Base-by-base conservation (phyloP, 2,888 invertebrate species). In the Cephus spinipes region DNA sequence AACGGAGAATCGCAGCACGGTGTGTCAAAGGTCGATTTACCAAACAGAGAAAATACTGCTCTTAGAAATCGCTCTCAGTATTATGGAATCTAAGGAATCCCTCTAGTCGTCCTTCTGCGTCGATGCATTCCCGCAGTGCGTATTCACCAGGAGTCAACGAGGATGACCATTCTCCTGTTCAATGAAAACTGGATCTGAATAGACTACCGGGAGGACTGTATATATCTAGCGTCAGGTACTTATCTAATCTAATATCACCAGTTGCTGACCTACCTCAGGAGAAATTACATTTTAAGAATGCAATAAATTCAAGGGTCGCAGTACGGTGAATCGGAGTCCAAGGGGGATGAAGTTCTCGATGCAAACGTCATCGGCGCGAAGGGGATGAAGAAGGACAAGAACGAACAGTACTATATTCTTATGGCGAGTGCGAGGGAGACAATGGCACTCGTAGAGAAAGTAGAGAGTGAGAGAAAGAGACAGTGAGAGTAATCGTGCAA, bases 241-340 rank as follows among this genome's bases (percentile, higher is more conserved):
- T 23, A 23, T 55, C 55, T 23, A 9, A 55, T 23, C 55, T 55
- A 23, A 23, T 55, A 40, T 55, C 55, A 23, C 9, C 0, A 23
- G 23, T 9, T 85, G 85, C 85, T 86, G 85, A 88, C 88, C 89
- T 88, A 83, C 87, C 89, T 85, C 89, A 87, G 87, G 85, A 69
- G 83, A 86, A 83, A 83, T 82, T 86, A 79, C 83, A 78, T 81
- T 83, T 84, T 85, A 83, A 55, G 84, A 81, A 84, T 84, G 87
- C 84, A 83, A 87, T 87, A 87, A 87, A 87, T 85, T 83, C 82
- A 76, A 76, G 79, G 80, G 80, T 79, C 77, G 80, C 76, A 9
- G 31, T 2, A 31, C 68, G 75, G 79, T 74, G 40, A 73, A 36
- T 15, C 35, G 32, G 32, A 12, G 55, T 30, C 32, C 32, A 35